Base-by-base conservation (phyloP, 2,888 invertebrate species). In the Drosophila heteroneura region DNA sequence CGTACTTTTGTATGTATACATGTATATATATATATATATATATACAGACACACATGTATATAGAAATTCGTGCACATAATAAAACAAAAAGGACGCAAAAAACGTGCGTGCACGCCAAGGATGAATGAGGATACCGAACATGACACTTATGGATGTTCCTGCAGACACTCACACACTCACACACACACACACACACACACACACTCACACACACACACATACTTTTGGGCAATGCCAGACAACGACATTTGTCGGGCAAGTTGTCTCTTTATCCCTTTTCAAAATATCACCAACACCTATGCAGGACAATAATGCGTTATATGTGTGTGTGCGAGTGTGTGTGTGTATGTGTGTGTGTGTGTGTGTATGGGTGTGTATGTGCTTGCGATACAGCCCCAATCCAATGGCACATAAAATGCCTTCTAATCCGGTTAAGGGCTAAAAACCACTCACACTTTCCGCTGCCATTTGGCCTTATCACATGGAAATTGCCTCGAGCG, bases 71-170 rank as follows among this genome's bases (percentile, higher is more conserved):
- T 89, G 82, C 89, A 89, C 87, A 87, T 89, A 87, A 87, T 87
- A 87, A 89, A 89, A 87, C 89, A 87, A 86, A 87, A 87, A 88
- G 87, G 82, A 82, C 76, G 87, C 87, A 89, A 84, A 85, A 89
- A 91, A 89, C 90, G 91, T 92, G 91, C 90, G 92, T 92, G 88
- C 89, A 87, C 82, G 90, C 85, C 74, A 85, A 85, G 86, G 90
- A 91, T 88, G 89, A 91, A 89, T 85, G 88, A 82, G 89, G 82
- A 89, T 86, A 89, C 89, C 82, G 83, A 91, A 91, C 91, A 91
- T 91, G 90, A 91, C 91, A 91, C 91, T 91, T 91, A 92, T 91
- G 86, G 88, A 91, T 91, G 87, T 91, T 80, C 73, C 77, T 74
- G 65, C 60, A 81, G 54, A 65, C 57, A 53, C 54, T 59, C 63